A percentile compares a stretch with the other conserved stretches of the same genome.
Evolutionary conservation across 1,140 invertebrate species (phyloP).

Genomic region (Atopsyche davidsoni): DNA sequence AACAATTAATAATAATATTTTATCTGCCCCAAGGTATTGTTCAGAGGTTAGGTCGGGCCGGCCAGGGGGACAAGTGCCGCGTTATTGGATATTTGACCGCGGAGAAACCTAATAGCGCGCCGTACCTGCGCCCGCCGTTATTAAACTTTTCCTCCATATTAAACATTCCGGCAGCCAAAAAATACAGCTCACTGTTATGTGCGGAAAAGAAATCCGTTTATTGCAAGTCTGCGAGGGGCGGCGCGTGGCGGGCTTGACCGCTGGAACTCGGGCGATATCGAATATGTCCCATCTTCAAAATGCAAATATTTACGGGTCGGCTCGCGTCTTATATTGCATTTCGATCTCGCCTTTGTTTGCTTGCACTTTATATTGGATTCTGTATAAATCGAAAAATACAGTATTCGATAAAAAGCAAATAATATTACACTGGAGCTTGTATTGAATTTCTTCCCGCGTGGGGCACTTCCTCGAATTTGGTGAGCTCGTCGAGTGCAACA

Average conservation of each 20-base stretch:
- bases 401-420: too few relatives aligned
- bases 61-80: conserved; percentile 26
- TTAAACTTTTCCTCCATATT: conserved; percentile 32
- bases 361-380: conserved; percentile 13
- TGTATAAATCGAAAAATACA: background rate
- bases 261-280: conserved; percentile 12
- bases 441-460: too few relatives aligned
- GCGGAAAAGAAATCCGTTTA: conserved; percentile 16
- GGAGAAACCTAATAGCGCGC: conserved; percentile 31
- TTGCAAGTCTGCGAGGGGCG: background rate
- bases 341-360: conserved; percentile 14
- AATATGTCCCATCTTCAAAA: conserved; percentile 13
- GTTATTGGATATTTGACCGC: conserved; percentile 32
- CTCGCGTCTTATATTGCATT: conserved; percentile 22
- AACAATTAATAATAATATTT: background rate
- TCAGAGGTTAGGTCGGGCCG: background rate
- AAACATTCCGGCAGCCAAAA: conserved; percentile 30
- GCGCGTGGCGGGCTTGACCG: conserved; percentile 8
- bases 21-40: background rate
- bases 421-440: too few relatives aligned
- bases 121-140: conserved; percentile 26
- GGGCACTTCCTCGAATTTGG: too few relatives aligned
- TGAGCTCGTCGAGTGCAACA: too few relatives aligned
- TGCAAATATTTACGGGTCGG: conserved; percentile 21
- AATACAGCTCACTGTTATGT: conserved; percentile 19